Evolutionary conservation across 2,888 invertebrate genomes (phyloP), one percentile per base, ranked within the genome.

Genomic region (Cephus runcator): DNA sequence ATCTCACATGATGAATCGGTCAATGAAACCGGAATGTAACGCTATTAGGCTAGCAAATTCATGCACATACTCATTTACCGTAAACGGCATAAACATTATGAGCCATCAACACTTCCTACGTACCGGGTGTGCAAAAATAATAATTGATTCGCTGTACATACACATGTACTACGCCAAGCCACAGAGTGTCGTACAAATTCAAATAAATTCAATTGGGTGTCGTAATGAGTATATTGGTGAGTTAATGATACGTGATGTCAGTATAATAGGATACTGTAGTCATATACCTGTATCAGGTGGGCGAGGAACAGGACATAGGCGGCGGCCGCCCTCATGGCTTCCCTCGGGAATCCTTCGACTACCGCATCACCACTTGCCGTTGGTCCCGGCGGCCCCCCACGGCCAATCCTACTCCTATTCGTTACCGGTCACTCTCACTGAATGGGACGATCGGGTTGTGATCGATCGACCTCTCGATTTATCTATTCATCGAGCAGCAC

Each of bases 261-360:
- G 56, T 56, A 56, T 56, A 56, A 56, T 56, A 56, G 56, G 9
- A 56, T 9, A 56, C 9, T 56, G 6, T 23, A 23, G 56, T 6
- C 15, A 56, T 69, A 77, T 89, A 91, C 91, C 91, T 91, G 91
- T 90, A 91, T 90, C 86, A 91, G 90, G 87, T 91, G 90, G 88
- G 91, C 90, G 87, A 91, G 89, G 87, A 91, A 89, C 89, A 91
- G 90, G 90, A 91, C 90, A 91, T 90, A 91, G 89, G 91, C 90
- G 90, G 89, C 90, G 89, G 90, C 90, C 90, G 91, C 90, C 91
- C 91, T 91, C 91, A 91, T 91, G 91, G 90, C 91, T 91, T 89
- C 91, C 91, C 89, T 90, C 89, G 88, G 88, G 88, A 87, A 90
- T 88, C 88, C 90, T 87, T 86, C 90, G 87, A 91, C 91, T 91